phyloP scores from a whole-genome alignment of 2,797 vertebrate genomes.

The Kryptolebias ocellatus region DNA sequence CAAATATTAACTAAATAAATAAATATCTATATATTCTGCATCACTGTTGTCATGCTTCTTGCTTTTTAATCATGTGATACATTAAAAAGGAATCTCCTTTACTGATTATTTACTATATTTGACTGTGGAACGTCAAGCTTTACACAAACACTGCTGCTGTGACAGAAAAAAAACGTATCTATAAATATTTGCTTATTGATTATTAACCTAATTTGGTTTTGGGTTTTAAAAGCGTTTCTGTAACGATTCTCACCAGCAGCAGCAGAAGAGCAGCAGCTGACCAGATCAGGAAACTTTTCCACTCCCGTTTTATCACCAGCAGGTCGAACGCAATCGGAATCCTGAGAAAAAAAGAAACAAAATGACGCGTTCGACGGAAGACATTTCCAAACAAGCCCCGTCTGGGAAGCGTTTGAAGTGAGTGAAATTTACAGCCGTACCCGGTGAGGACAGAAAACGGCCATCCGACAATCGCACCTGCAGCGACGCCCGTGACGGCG shows the following conservation, averaged over 20 bases:
- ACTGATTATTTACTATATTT: too few species aligned
- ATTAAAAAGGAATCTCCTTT: too few species aligned
- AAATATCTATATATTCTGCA: too few species aligned
- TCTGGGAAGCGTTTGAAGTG: not conserved
- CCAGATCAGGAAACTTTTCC: conserved; percentile 92
- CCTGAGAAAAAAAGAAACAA: conserved; percentile 68
- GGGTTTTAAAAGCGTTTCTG: not conserved
- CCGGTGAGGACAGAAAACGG: conserved; percentile 94
- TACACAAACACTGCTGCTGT: not conserved
- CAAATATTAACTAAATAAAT: too few species aligned
- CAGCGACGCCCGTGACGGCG: conserved; percentile 90
- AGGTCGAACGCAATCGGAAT: conserved; percentile 94
- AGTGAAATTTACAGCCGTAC: conserved; percentile 72
- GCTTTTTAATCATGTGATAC: too few species aligned
- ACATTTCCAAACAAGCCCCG: not conserved
- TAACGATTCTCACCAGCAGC: conserved; percentile 85
- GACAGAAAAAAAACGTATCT: not conserved
- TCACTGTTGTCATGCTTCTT: too few species aligned
- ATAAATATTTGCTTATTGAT: not conserved
- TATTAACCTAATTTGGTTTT: too few species aligned
- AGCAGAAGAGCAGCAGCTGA: conserved; percentile 85
- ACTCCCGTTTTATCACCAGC: conserved; percentile 87
- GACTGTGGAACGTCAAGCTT: too few species aligned
- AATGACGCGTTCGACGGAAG: not conserved
- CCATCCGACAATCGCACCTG: conserved; percentile 93